Base-by-base conservation (phyloP, 1,140 invertebrate species). In the Aporrectodea caliginosa region DNA sequence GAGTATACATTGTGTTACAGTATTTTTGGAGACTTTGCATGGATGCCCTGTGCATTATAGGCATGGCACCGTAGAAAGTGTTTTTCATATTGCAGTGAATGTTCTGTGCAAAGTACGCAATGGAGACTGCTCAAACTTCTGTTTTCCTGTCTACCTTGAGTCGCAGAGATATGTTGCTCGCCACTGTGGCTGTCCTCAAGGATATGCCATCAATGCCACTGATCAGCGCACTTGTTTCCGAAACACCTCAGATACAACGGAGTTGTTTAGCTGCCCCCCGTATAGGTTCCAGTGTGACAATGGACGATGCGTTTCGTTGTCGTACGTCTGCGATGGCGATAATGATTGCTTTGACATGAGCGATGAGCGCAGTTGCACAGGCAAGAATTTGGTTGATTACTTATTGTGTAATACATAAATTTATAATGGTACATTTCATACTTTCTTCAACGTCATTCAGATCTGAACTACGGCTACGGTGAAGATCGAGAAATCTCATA, bases 161-260 rank as follows among this genome's bases (percentile, higher is more conserved):
- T 93, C 94, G 0, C 91, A 87, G 33, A 82, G 81, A 14, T 81
- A 58, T 32, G 77, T 84, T 1, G 80, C 80, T 31, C 81, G 83
- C 27, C 84, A 93, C 75, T 99, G 98, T 86, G 97, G 94, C 0
- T 99, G 98, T 90, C 96, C 97, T 0, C 96, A 97, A 83, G 97
- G 97, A 0, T 95, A 97, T 87, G 93, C 93, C 80, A 85, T 99
- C 30, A 91, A 91, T 1, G 91, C 92, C 6, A 93, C 96, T 85
- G 91, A 58, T 58, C 43, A 90, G 22, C 90, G 90, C 6, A 72
- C 70, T 72, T 72, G 70, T 27, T 2, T 29, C 6, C 70, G 14
- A 12, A 27, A 29, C 27, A 6, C 31, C 6, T 29, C 70, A 2
- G 70, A 58, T 6, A 22, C 6, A 58, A 12, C 43, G 6, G 43